Conservation (phyloP, 2,888 invertebrate species). For the Willowsia nigromaculata region DNA sequence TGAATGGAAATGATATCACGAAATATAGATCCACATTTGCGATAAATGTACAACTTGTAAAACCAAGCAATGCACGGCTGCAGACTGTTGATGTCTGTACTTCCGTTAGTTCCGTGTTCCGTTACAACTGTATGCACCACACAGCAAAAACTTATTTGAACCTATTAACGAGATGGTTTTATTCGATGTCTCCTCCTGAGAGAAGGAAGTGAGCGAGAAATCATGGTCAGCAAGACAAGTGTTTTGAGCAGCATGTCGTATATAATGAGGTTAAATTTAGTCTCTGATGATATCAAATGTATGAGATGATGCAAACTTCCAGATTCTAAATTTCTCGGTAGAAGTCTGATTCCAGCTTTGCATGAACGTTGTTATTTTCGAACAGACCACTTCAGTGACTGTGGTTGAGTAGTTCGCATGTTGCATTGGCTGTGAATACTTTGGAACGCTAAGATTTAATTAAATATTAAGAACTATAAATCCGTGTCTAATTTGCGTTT, state of each 20-base stretch:
- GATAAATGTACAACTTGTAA: neutral
- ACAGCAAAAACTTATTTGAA: no score
- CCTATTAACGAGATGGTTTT: no score
- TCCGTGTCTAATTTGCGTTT: no score
- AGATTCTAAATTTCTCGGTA: neutral
- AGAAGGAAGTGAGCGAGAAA: neutral
- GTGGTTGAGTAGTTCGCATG: neutral
- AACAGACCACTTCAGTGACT: neutral
- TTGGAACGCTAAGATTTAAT: no score
- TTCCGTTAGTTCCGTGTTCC: neutral
- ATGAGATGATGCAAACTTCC: neutral
- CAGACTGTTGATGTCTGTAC: neutral
- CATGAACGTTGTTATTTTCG: neutral
- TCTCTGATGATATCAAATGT: neutral
- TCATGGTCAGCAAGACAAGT: constrained; percentile 15
- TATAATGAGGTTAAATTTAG: constrained; percentile 33
- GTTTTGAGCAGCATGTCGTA: neutral
- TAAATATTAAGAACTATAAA: no score
- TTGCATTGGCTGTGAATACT: no score
- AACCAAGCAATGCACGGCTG: neutral
- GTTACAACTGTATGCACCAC: constrained; percentile 18
- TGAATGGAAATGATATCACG: neutral
- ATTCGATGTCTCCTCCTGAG: no score
- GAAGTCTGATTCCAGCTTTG: neutral
- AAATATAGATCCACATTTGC: constrained; percentile 7